These are phyloP conservation scores for Sphinx pinastri DNA, from an alignment of 2,888 invertebrate genomes.

Conservation along the genomic window DNA sequence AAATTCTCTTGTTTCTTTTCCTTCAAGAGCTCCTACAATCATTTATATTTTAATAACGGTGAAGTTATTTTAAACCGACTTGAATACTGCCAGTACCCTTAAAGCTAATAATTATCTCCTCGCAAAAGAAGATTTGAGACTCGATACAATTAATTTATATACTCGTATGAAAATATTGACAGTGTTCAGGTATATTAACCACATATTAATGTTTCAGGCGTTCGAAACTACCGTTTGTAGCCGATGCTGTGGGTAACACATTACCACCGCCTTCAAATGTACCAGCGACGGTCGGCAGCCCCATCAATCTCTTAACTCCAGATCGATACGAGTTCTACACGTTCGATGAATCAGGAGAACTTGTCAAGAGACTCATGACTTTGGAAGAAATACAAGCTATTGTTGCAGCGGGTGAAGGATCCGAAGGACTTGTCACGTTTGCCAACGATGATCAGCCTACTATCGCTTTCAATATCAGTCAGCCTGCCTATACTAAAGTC, in stretches of 20 bases:
- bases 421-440: conserved; percentile 82
- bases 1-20: too few relatives aligned
- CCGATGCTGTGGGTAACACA: conserved; percentile 88
- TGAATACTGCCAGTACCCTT: background rate
- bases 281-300: conserved; percentile 89
- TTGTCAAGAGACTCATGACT: conserved; percentile 93
- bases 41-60: background rate
- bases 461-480: conserved; percentile 75
- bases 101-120: too few relatives aligned
- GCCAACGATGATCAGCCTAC: conserved; percentile 78
- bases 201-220: conserved; percentile 59
- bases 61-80: background rate
- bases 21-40: background rate
- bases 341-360: conserved; percentile 92
- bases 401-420: conserved; percentile 91
- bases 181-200: background rate
- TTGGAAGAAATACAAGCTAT: conserved; percentile 93
- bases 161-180: too few relatives aligned
- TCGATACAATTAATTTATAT: too few relatives aligned
- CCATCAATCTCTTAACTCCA: conserved; percentile 90
- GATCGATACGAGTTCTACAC: conserved; percentile 95
- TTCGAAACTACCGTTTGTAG: conserved; percentile 82
- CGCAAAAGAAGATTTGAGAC: too few relatives aligned
- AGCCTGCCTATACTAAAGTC: conserved; percentile 87
- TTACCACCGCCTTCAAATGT: conserved; percentile 85